phyloP scores from a whole-genome alignment of 2,888 invertebrate genomes.

The Agrotis ipsilon region DNA sequence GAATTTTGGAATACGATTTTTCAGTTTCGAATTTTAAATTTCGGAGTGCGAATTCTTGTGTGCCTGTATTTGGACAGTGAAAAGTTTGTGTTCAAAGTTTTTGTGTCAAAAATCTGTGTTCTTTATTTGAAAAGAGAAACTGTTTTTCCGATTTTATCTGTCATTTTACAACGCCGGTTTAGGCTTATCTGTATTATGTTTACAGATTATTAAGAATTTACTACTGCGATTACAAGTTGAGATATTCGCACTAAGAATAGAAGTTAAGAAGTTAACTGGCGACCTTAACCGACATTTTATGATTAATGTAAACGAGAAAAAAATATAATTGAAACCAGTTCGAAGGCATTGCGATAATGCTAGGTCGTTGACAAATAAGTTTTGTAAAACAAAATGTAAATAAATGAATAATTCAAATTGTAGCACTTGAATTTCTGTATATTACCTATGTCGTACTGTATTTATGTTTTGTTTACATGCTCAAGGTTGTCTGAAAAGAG shows the following conservation, averaged over 20 bases:
- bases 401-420: slow-evolving; percentile 26
- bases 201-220: slow-evolving; percentile 53
- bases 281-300: slow-evolving; percentile 69
- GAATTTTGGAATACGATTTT: slow-evolving; percentile 75
- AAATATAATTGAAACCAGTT: slow-evolving; percentile 38
- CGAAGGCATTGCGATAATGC: slow-evolving; percentile 36
- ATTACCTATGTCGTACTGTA: slow-evolving; percentile 37
- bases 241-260: slow-evolving; percentile 28
- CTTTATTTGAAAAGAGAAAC: slow-evolving; percentile 18
- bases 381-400: slow-evolving; percentile 22
- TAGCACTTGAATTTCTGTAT: slow-evolving; percentile 16
- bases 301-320: slow-evolving; percentile 50
- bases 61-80: slow-evolving; percentile 70
- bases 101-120: slow-evolving; percentile 32
- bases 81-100: slow-evolving; percentile 66
- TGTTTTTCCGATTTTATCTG: slow-evolving; percentile 37
- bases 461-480: slow-evolving; percentile 63
- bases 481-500: slow-evolving; percentile 58
- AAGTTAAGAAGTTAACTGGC: slow-evolving; percentile 39
- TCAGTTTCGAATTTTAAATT: slow-evolving; percentile 68
- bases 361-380: slow-evolving; percentile 22
- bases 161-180: slow-evolving; percentile 60
- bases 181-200: slow-evolving; percentile 68
- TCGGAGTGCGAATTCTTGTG: slow-evolving; percentile 66
- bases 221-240: slow-evolving; percentile 23